Evolutionary conservation across 2,113 vertebrate species (phyloP), one percentile per base, ranked within the genome.

Genomic region (Hyaena hyaena): DNA sequence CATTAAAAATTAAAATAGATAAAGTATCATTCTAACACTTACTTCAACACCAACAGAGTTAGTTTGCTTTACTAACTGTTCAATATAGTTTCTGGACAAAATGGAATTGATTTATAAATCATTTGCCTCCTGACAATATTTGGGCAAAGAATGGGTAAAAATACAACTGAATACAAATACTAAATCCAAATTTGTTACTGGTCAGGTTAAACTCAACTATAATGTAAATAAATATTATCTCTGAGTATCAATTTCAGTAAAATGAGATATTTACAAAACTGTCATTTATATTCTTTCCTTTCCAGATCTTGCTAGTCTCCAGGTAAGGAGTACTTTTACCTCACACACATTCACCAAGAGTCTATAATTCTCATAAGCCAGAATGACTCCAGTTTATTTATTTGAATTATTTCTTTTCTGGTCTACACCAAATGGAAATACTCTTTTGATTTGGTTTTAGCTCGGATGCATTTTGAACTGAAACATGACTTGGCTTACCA

Each of bases 101-200:
- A 93, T 16, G 55, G 53, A 50, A 73, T 86, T 76, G 73, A 83
- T 86, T 96, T 86, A 94, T 9, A 84, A 90, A 88, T 94, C 79
- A 90, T 90, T 88, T 45, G 11, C 33, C 71, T 93, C 71, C 90
- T 90, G 35, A 83, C 43, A 90, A 73, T 31, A 63, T 95, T 88
- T 19, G 61, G 74, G 50, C 58, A 92, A 93, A 90, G 11, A 90
- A 84, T 23, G 58, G 19, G 4, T 19, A 81, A 90, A n/a, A 96
- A 87, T 55, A n/a, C 2, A 77, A 50, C 3, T 39, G 39, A 8
- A 58, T 31, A 79, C 90, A 93, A 91, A 88, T 66, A 86, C 71
- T 35, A 95, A 92, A 76, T 50, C 31, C 28, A 61, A 90, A 89
- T 31, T 63, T 92, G 10, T 81, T 65, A 55, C 45, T 81, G 90